Evolutionary conservation across 1,140 invertebrate genomes (phyloP).

Genomic region (Sycophaga agraensis): DNA sequence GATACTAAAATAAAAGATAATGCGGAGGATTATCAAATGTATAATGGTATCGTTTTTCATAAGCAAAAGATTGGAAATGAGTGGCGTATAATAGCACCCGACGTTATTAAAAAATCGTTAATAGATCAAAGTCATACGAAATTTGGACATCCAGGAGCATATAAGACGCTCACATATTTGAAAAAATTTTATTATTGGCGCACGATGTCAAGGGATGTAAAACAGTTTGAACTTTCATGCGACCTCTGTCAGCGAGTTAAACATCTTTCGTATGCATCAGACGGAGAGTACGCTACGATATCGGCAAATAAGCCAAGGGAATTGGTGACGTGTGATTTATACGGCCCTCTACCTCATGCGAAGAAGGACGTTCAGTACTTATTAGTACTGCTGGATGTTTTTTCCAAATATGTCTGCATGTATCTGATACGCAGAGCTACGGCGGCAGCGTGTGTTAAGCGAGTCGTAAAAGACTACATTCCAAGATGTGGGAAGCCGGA

Average conservation of each 20-base stretch:
- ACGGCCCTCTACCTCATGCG: slow-evolving; percentile 6
- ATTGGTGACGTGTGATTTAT: slow-evolving; percentile 21
- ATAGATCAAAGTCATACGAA: slow-evolving; percentile 29
- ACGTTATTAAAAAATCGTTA: not conserved
- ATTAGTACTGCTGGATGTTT: slow-evolving; percentile 13
- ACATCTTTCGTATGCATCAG: not conserved
- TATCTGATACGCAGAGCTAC: not conserved
- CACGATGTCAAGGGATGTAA: slow-evolving; percentile 27
- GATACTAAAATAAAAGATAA: not conserved
- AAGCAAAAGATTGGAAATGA: no score
- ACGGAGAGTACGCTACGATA: not conserved
- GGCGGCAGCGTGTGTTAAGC: not conserved
- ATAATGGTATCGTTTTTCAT: not conserved
- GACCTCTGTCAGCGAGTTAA: slow-evolving; percentile 21
- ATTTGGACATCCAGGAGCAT: slow-evolving; percentile 38
- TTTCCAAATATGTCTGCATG: slow-evolving; percentile 13
- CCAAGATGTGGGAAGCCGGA: not conserved
- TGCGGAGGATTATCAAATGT: not conserved
- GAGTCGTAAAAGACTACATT: not conserved
- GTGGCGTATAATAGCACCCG: slow-evolving; percentile 4
- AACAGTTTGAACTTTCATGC: slow-evolving; percentile 17
- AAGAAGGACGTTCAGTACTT: slow-evolving; percentile 4
- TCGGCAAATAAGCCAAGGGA: not conserved
- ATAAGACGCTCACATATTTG: slow-evolving; percentile 36
- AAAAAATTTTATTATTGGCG: slow-evolving; percentile 35